A percentile compares a stretch with the other conserved stretches of the same genome.
Conservation (phyloP, 2,113 vertebrate genomes). For the Morphnarchus princeps region DNA sequence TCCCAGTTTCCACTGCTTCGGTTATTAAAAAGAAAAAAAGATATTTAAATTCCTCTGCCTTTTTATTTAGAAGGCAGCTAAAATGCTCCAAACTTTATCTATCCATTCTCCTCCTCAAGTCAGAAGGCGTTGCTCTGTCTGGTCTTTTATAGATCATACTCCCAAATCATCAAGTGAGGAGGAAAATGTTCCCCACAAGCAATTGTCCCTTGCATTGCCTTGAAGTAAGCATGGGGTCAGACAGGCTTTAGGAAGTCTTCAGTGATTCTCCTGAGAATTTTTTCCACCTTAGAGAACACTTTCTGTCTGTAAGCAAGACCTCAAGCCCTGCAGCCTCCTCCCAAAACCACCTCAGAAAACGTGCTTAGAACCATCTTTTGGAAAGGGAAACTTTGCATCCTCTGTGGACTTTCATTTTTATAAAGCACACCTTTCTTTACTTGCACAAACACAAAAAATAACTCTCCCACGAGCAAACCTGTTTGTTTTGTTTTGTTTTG, state of each 20-base stretch:
- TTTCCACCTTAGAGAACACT: not conserved
- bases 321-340: not conserved
- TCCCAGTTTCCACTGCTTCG: not conserved
- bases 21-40: not conserved
- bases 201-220: not conserved
- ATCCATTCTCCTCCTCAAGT: not conserved
- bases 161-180: not conserved
- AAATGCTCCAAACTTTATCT: not conserved
- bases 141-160: not conserved
- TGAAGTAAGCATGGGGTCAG: not conserved
- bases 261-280: not conserved
- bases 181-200: not conserved
- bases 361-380: not conserved
- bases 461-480: not conserved
- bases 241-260: not conserved
- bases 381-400: not conserved
- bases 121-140: not conserved
- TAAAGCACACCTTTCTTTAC: slow-evolving; percentile 25
- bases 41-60: not conserved
- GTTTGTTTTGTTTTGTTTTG: not conserved
- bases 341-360: not conserved
- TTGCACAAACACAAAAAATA: slow-evolving; percentile 22
- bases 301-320: not conserved
- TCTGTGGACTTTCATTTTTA: slow-evolving; percentile 8
- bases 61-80: not conserved